A percentile compares a stretch with the other conserved stretches of the same genome.
These are phyloP conservation scores for Aptenodytes patagonicus DNA, from an alignment of 2,113 vertebrate species.

Conservation along the genomic window DNA sequence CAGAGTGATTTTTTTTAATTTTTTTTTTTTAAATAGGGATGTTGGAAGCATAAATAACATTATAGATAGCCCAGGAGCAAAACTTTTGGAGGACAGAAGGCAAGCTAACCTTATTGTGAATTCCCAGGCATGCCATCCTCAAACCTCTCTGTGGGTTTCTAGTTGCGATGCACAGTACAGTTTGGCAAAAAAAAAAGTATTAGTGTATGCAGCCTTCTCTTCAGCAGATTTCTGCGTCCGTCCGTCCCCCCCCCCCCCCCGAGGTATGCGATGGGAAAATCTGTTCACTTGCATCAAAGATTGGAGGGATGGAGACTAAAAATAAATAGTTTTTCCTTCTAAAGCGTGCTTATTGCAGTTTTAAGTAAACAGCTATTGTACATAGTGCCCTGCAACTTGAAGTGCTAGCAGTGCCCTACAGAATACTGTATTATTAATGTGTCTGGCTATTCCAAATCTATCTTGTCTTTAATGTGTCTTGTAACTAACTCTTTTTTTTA, in stretches of 20 bases:
- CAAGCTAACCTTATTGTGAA: background rate
- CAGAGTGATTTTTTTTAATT: background rate
- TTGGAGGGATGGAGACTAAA: background rate
- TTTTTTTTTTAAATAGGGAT: background rate
- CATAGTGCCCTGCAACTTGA: background rate
- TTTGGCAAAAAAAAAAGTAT: background rate
- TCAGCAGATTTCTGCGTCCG: background rate
- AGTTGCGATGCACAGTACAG: background rate
- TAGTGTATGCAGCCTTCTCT: background rate
- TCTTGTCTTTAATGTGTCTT: background rate
- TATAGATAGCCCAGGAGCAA: background rate
- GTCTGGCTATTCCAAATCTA: background rate
- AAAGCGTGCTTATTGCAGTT: background rate
- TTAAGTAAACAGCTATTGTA: background rate
- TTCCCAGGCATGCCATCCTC: background rate
- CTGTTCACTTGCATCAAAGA: background rate
- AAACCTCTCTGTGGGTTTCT: background rate
- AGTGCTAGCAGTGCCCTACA: background rate
- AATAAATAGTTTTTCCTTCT: background rate
- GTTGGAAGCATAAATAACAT: background rate
- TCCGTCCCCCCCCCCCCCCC: too few species aligned
- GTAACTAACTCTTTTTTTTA: background rate
- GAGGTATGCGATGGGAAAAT: background rate
- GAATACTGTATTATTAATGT: background rate
- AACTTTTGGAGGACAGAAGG: background rate